These are phyloP conservation scores for Halocaridina rubra DNA, from an alignment of 2,888 invertebrate species.

Conservation along the genomic window DNA sequence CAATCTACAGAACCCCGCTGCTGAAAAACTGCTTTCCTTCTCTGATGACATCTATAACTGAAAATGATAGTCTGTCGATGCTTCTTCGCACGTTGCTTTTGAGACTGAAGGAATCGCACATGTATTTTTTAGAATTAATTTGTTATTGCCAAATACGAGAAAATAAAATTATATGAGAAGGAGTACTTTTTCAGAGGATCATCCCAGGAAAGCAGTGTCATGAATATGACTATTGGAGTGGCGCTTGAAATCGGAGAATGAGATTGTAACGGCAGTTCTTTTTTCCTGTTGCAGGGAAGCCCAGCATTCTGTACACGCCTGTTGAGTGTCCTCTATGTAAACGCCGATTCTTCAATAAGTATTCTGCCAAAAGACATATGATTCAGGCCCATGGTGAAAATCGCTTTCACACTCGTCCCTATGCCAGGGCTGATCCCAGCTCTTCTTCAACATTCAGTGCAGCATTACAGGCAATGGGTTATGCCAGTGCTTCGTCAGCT, in stretches of 20 bases:
- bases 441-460: constrained; percentile 39
- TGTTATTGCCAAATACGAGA: too few species aligned
- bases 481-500: too few species aligned
- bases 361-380: constrained; percentile 62
- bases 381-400: constrained; percentile 60
- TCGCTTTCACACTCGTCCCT: constrained; percentile 55
- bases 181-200: too few species aligned
- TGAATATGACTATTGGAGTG: too few species aligned
- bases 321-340: constrained; percentile 60
- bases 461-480: constrained; percentile 51
- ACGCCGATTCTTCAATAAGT: constrained; percentile 61
- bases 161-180: too few species aligned
- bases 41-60: constrained; percentile 46
- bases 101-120: too few species aligned
- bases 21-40: constrained; percentile 34
- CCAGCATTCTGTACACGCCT: constrained; percentile 59
- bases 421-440: constrained; percentile 49
- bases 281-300: constrained; percentile 61
- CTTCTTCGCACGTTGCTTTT: too few species aligned
- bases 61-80: background rate
- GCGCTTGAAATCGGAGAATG: too few species aligned
- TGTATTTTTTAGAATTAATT: too few species aligned
- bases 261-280: constrained; percentile 41
- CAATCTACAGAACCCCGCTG: background rate
- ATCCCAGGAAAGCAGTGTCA: too few species aligned